Conservation (phyloP, 2,113 vertebrate species). For the Pollimyrus isidori region DNA sequence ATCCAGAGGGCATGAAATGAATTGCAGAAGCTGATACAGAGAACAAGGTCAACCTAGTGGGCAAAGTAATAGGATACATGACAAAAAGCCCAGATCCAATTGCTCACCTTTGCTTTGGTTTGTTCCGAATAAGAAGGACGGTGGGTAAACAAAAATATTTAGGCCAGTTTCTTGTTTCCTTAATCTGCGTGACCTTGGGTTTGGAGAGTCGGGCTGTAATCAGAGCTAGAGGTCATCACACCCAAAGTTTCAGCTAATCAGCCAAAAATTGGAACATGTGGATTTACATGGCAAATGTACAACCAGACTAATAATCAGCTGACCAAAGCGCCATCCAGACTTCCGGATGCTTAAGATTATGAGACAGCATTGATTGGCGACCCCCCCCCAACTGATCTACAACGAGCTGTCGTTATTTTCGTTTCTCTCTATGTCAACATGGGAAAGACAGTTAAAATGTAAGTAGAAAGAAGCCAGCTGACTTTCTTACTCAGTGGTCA, state of each 20-base stretch:
- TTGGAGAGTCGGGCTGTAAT: not conserved
- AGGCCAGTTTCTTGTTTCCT: not conserved
- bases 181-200: not conserved
- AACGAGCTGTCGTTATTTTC: not conserved
- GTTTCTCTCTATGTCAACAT: not conserved
- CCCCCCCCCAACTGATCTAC: not conserved
- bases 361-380: not conserved
- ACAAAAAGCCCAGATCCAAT: not conserved
- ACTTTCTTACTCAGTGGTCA: not conserved
- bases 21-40: not conserved
- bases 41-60: constrained; percentile 5
- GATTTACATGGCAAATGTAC: not conserved
- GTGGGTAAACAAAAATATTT: not conserved
- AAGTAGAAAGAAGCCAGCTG: not conserved
- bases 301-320: not conserved
- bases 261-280: not conserved
- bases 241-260: not conserved
- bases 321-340: not conserved
- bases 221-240: not conserved
- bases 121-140: not conserved
- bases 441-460: not conserved
- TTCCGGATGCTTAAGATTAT: not conserved
- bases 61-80: not conserved
- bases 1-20: not conserved
- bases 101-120: not conserved